Evolutionary conservation across 2,888 invertebrate genomes (phyloP).

Genomic region (Cyclophora albipunctata): DNA sequence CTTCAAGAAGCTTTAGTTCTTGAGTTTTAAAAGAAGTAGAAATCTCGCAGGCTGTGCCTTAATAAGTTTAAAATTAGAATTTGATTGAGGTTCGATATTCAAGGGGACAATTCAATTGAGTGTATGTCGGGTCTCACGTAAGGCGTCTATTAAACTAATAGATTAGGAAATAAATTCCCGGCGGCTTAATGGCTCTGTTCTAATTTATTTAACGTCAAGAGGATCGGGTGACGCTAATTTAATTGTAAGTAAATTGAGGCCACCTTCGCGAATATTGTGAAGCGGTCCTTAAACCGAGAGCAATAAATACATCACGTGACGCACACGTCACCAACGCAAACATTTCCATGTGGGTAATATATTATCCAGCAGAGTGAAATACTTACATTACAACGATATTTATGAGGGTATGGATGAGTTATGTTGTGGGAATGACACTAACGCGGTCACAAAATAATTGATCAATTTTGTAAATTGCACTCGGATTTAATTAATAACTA

Average conservation of each 20-base stretch:
- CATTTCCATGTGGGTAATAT: conserved; percentile 42
- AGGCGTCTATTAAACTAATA: conserved; percentile 34
- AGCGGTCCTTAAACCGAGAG: conserved; percentile 32
- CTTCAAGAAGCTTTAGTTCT: too few relatives aligned
- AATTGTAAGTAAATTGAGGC: conserved; percentile 58
- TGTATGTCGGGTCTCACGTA: conserved; percentile 19
- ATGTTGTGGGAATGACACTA: conserved; percentile 12
- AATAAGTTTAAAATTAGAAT: too few relatives aligned
- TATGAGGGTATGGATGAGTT: conserved; percentile 28
- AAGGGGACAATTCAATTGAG: too few relatives aligned
- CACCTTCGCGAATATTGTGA: conserved; percentile 48
- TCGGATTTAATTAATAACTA: neutral
- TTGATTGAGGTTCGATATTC: too few relatives aligned
- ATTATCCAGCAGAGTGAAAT: conserved; percentile 47
- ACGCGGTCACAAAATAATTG: conserved; percentile 10
- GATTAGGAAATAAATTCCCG: conserved; percentile 50
- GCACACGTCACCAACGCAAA: conserved; percentile 34
- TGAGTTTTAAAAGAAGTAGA: too few relatives aligned
- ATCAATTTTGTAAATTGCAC: neutral
- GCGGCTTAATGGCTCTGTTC: conserved; percentile 47
- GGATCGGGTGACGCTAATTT: conserved; percentile 58
- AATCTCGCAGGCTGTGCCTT: too few relatives aligned
- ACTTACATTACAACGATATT: conserved; percentile 47
- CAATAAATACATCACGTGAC: conserved; percentile 54
- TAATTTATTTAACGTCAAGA: conserved; percentile 59